Evolutionary conservation across 2,888 invertebrate species (phyloP).

Genomic region (Bhutanitis thaidina): DNA sequence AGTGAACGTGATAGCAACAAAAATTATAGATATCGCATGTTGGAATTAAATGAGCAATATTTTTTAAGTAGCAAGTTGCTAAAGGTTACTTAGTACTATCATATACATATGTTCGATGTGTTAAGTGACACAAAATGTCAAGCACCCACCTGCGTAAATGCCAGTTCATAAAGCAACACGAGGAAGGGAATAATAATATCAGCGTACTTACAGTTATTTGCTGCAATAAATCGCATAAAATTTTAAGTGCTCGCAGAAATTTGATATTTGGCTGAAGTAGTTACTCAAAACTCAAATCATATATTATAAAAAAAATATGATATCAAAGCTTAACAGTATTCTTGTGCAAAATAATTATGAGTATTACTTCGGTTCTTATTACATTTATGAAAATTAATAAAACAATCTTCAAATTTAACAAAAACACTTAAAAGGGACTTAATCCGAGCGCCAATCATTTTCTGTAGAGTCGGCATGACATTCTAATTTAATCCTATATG

Average conservation of each 20-base stretch:
- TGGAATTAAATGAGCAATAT: constrained; percentile 36
- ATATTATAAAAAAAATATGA: too few relatives aligned
- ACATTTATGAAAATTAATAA: background rate
- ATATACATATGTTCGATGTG: constrained; percentile 37
- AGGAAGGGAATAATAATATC: constrained; percentile 15
- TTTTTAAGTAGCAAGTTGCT: constrained; percentile 40
- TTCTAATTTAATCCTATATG: constrained; percentile 73
- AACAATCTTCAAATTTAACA: constrained; percentile 7
- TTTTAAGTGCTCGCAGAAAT: background rate
- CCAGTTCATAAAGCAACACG: constrained; percentile 38
- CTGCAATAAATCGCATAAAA: constrained; percentile 13
- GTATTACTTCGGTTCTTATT: too few relatives aligned
- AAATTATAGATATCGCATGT: constrained; percentile 47
- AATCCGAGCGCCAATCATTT: constrained; percentile 55
- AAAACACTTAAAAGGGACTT: constrained; percentile 32
- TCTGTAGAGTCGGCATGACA: constrained; percentile 53
- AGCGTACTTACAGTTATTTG: constrained; percentile 1
- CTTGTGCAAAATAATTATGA: too few relatives aligned
- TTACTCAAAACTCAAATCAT: too few relatives aligned
- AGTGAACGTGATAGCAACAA: constrained; percentile 4
- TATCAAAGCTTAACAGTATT: too few relatives aligned
- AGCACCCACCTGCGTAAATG: constrained; percentile 58
- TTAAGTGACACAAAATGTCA: constrained; percentile 50
- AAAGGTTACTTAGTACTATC: constrained; percentile 63
- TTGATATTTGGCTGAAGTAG: too few relatives aligned